phyloP scores from a whole-genome alignment of 2,888 invertebrate genomes.

The Orthosia cruda region DNA sequence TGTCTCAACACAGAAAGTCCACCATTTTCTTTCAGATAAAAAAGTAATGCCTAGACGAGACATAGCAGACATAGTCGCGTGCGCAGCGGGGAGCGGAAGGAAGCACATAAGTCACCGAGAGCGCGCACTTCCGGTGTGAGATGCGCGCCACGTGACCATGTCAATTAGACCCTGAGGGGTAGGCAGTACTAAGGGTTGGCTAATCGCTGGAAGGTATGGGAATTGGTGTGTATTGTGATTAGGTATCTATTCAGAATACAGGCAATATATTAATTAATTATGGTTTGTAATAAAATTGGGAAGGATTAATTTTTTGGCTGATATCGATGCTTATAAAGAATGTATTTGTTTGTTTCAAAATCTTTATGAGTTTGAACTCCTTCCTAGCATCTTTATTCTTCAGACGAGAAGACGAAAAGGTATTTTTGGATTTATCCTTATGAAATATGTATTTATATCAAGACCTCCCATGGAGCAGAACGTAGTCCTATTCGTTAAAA shows the following conservation, averaged over 20 bases:
- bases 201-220: constrained; percentile 44
- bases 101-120: constrained; percentile 84
- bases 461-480: too few species aligned
- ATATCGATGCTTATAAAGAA: too few species aligned
- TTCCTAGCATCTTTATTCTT: too few species aligned
- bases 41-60: constrained; percentile 55
- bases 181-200: constrained; percentile 29
- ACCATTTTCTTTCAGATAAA: constrained; percentile 44
- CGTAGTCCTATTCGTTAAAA: too few species aligned
- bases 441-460: too few species aligned
- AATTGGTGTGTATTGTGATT: background rate
- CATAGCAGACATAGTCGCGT: constrained; percentile 43
- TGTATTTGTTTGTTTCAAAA: too few species aligned
- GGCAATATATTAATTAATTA: too few species aligned
- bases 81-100: constrained; percentile 81
- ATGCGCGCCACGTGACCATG: constrained; percentile 77
- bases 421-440: background rate
- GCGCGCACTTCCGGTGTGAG: constrained; percentile 76
- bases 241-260: background rate
- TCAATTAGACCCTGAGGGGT: constrained; percentile 73
- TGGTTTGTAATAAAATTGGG: too few species aligned
- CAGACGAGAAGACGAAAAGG: background rate
- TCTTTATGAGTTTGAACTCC: too few species aligned
- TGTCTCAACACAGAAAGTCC: constrained; percentile 10
- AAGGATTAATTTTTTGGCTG: too few species aligned